Evolutionary conservation across 1,140 invertebrate species (phyloP), one percentile per base, ranked within the genome.

Genomic region (Drosophila quadrilineata): DNA sequence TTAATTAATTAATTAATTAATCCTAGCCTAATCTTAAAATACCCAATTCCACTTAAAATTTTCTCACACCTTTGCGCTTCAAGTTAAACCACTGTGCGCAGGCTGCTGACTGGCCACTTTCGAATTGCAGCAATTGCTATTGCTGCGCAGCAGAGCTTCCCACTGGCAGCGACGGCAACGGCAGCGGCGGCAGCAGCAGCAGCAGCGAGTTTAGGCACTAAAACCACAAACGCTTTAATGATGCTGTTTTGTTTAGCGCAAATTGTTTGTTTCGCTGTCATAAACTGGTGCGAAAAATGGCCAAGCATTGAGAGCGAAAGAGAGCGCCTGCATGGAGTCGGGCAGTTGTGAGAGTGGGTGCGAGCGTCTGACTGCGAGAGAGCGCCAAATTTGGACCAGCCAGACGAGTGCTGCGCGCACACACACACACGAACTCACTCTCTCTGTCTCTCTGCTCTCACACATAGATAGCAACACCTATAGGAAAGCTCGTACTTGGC

Each of bases 141-240:
- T 46, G 26, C 33, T 9, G 33, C 22, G 21, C 40, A 24, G 24
- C 22, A 6, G 1, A 14, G 21, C 40, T 26, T n/a, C 22, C 40
- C 40, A 26, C 40, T 43, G 22, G 19, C n/a, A 22, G 14, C 33
- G 19, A 21, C 22, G 21, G 10, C 48, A 29, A 2, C 40, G n/a
- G 10, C 6, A 12, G 14, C 33, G 19, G 21, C 22, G 21, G 10
- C 48, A 29, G 3, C 40, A 16, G 29, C 33, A 16, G 33, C 24
- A 56, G 52, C 69, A 64, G 63, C 77, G 38, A 64, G 56, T 72
- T n/a, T 63, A 63, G 69, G 77, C 77, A 84, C 79, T 86, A 85
- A 85, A 85, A 85, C 84, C 85, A 87, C 85, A 87, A 87, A 84
- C 77, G 68, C 74, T 87, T 87, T 87, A 87, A 87, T 87, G 84